phyloP scores from a whole-genome alignment of 2,113 vertebrate genomes.

The Hucho hucho region DNA sequence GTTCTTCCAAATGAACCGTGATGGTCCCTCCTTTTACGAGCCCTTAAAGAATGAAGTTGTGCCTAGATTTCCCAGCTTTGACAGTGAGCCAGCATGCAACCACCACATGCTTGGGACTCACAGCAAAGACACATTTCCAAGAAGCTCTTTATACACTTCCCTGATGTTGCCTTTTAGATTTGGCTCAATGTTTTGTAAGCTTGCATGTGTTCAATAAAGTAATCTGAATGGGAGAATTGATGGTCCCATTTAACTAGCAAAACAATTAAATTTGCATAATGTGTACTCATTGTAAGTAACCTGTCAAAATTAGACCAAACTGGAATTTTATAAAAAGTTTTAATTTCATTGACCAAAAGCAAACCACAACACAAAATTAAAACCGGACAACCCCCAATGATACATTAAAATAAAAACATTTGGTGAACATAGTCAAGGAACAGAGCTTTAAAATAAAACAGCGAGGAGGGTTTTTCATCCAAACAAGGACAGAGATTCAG shows the following conservation, averaged over 20 bases:
- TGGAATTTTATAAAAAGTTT: slow-evolving; percentile 77
- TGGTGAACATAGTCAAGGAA: slow-evolving; percentile 44
- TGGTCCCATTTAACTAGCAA: too few species aligned
- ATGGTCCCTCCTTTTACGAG: too few species aligned
- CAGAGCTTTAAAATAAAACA: slow-evolving; percentile 57
- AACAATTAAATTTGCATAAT: not conserved
- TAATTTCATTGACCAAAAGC: slow-evolving; percentile 69
- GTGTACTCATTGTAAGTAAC: not conserved
- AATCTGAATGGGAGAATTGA: too few species aligned
- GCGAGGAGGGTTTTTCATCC: slow-evolving; percentile 51
- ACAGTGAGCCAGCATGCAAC: not conserved
- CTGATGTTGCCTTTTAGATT: too few species aligned
- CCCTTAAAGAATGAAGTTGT: too few species aligned
- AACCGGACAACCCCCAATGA: slow-evolving; percentile 40
- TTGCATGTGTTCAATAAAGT: too few species aligned
- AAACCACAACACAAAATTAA: slow-evolving; percentile 50
- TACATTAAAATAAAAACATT: slow-evolving; percentile 55
- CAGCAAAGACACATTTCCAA: too few species aligned
- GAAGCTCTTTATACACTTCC: too few species aligned
- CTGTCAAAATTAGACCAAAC: slow-evolving; percentile 53
- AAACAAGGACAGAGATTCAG: slow-evolving; percentile 41
- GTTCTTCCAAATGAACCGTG: too few species aligned
- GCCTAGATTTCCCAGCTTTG: not conserved
- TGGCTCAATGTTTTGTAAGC: too few species aligned
- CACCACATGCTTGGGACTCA: too few species aligned